phyloP scores from a whole-genome alignment of 2,797 vertebrate species.

The Choloepus didactylus region DNA sequence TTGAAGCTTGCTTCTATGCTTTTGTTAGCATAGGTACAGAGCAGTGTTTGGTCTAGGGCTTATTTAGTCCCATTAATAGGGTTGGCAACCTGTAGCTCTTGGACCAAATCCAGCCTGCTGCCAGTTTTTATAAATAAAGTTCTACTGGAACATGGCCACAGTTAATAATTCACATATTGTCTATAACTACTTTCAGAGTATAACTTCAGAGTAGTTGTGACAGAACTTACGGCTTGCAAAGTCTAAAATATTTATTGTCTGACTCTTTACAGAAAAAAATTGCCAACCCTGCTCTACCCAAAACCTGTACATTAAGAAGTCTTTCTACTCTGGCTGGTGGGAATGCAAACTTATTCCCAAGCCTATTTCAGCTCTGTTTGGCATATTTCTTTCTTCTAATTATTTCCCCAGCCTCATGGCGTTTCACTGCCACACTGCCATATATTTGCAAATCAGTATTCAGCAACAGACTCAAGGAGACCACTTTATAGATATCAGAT shows the following conservation, averaged over 20 bases:
- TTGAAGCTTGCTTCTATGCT: background rate
- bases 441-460: background rate
- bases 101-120: background rate
- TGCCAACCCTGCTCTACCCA: background rate
- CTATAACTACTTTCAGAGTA: background rate
- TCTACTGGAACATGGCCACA: background rate
- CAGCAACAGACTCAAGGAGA: background rate
- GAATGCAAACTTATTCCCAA: background rate
- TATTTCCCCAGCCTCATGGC: background rate
- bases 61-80: background rate
- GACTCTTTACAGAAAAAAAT: background rate
- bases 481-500: background rate
- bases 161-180: background rate
- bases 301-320: background rate
- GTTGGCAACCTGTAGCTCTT: background rate
- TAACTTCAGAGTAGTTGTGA: too few species aligned
- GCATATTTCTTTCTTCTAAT: background rate
- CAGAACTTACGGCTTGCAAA: too few species aligned
- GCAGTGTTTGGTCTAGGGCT: background rate
- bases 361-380: background rate
- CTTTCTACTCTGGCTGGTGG: background rate
- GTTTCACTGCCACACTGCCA: background rate
- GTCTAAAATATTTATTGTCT: too few species aligned
- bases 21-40: background rate
- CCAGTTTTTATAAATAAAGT: background rate